Evolutionary conservation across 2,113 vertebrate genomes (phyloP).

Genomic region (Anarrhichthys ocellatus): DNA sequence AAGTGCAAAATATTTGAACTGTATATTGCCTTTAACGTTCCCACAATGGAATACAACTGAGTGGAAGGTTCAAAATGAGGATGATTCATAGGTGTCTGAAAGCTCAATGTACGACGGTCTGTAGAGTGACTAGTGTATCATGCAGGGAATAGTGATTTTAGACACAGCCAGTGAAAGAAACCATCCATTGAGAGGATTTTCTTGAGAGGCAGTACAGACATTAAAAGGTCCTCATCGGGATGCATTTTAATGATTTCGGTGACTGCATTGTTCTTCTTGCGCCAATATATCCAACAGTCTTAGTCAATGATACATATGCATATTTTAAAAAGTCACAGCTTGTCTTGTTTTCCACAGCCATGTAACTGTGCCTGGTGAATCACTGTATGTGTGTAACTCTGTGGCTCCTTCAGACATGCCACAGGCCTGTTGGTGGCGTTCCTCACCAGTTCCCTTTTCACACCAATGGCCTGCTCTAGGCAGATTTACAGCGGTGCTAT

Average conservation of each 20-base stretch:
- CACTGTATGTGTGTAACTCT: neutral
- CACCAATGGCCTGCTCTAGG: conserved; percentile 2
- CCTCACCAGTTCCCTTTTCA: neutral
- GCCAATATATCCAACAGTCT: neutral
- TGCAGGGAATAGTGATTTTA: neutral
- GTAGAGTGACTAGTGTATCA: neutral
- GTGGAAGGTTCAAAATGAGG: neutral
- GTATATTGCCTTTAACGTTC: neutral
- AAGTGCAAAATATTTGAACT: neutral
- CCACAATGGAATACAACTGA: neutral
- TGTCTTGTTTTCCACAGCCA: neutral
- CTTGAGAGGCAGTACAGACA: neutral
- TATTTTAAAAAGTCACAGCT: neutral
- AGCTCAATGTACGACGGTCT: neutral
- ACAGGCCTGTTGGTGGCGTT: neutral
- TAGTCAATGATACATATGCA: neutral
- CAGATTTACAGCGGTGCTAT: conserved; percentile 26
- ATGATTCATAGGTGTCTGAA: neutral
- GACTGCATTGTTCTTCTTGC: neutral
- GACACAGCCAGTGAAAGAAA: neutral
- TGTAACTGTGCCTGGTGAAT: neutral
- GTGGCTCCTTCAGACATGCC: neutral
- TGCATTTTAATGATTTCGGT: neutral
- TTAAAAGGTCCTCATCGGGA: neutral
- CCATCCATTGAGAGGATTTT: neutral